Conservation (phyloP, 2,888 invertebrate genomes). For the Acleris cristana region DNA sequence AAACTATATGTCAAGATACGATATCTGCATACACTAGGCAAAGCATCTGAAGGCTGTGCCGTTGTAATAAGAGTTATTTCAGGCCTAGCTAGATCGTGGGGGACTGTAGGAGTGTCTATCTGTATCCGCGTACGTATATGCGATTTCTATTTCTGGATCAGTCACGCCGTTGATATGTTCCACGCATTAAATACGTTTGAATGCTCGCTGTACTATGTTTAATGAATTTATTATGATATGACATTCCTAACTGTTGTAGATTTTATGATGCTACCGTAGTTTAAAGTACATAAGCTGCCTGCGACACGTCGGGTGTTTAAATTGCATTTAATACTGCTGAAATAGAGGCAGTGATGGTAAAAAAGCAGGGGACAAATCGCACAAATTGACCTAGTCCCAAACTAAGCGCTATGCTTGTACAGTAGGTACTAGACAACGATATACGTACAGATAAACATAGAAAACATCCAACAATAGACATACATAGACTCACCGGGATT, state of each 20-base stretch:
- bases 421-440: no score
- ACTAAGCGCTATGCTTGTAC: no score
- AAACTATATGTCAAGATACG: constrained; percentile 46
- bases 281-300: no score
- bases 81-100: constrained; percentile 9
- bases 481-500: no score
- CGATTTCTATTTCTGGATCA: constrained; percentile 31
- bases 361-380: no score
- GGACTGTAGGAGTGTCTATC: constrained; percentile 10
- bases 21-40: constrained; percentile 27
- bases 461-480: no score
- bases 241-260: neutral
- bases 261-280: no score
- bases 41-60: neutral
- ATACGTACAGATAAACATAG: no score
- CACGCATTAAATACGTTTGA: constrained; percentile 31
- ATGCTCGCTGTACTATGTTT: constrained; percentile 25
- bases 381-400: no score
- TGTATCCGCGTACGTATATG: constrained; percentile 23
- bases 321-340: no score
- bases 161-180: constrained; percentile 31
- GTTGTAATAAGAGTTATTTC: constrained; percentile 10
- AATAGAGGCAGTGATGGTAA: no score
- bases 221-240: constrained; percentile 27
- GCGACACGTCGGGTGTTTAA: no score